These are phyloP conservation scores for Hormaphis cornu DNA, from an alignment of 1,140 invertebrate genomes.

Conservation along the genomic window DNA sequence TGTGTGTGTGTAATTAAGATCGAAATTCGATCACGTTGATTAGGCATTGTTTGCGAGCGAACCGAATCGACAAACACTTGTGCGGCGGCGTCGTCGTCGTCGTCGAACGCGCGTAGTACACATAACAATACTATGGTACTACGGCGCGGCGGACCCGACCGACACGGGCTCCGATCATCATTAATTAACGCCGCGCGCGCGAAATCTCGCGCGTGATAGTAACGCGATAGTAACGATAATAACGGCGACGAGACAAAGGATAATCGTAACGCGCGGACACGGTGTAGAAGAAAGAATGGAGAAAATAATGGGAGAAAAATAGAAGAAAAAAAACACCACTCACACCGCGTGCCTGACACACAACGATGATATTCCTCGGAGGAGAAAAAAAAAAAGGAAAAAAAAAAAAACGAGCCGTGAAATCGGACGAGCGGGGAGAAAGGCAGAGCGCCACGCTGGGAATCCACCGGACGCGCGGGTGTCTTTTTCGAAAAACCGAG, in stretches of 20 bases:
- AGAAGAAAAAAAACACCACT: no score
- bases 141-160: neutral
- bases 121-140: no score
- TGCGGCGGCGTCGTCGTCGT: neutral
- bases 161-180: slow-evolving; percentile 4
- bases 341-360: no score
- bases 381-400: no score
- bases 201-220: slow-evolving; percentile 7
- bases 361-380: no score
- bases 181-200: slow-evolving; percentile 26
- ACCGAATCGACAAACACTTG: neutral
- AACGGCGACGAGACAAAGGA: neutral
- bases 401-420: slow-evolving; percentile 11
- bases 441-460: neutral
- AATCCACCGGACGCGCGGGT: slow-evolving; percentile 1
- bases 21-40: no score
- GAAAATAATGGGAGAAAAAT: neutral
- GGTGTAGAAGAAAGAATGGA: neutral
- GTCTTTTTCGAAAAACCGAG: no score
- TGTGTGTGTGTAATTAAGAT: neutral
- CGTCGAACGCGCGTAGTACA: neutral
- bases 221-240: neutral
- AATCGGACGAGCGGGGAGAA: slow-evolving; percentile 3
- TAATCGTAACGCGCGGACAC: neutral
- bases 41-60: no score